Conservation (phyloP, 2,113 vertebrate species). For the Telmatochromis sp. region DNA sequence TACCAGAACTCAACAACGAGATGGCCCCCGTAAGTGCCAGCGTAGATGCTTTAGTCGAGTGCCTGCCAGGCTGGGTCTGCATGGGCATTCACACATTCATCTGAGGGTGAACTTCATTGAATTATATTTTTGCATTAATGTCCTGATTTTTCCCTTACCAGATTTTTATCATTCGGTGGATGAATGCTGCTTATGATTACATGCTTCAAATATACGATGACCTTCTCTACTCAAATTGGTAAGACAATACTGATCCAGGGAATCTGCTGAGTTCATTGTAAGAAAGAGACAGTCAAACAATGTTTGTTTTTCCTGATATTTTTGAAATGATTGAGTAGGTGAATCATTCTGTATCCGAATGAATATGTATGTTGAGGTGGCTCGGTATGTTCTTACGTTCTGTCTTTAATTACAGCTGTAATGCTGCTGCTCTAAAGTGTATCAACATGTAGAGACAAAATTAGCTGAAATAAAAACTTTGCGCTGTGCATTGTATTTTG, state of each 20-base stretch:
- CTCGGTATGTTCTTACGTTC: neutral
- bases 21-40: conserved; percentile 80
- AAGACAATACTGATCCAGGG: conserved; percentile 25
- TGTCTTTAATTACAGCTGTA: neutral
- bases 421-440: neutral
- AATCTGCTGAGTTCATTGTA: neutral
- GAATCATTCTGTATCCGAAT: neutral
- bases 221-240: conserved; percentile 92
- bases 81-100: neutral
- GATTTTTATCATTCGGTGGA: conserved; percentile 88
- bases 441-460: neutral
- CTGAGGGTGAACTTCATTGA: neutral
- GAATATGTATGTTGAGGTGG: neutral
- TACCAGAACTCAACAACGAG: conserved; percentile 86
- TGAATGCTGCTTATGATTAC: conserved; percentile 77
- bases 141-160: conserved; percentile 19
- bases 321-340: neutral
- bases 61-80: neutral
- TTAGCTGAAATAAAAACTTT: neutral
- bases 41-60: neutral
- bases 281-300: neutral
- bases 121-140: neutral
- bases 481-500: neutral
- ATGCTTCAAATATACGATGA: conserved; percentile 80
- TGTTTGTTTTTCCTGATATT: neutral